Evolutionary conservation across 2,888 invertebrate species (phyloP), one percentile per base, ranked within the genome.

Genomic region (Halocaridina rubra): DNA sequence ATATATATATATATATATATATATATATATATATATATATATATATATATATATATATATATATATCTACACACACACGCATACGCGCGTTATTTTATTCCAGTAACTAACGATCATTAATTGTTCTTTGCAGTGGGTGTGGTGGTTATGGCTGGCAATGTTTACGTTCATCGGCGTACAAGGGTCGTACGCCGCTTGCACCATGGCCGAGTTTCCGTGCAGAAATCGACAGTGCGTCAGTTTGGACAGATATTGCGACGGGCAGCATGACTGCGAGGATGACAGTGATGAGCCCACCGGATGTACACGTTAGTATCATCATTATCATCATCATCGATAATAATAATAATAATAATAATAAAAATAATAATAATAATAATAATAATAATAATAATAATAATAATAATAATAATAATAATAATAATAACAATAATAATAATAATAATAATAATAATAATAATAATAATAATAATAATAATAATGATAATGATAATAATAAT

Each of bases 161-260:
- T 76, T 67, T 53, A 69, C 74, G 69, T 57, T 67, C 27, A 32
- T 81, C 75, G 81, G 81, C 53, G 81, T 76, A 76, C 19, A 57
- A 32, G 81, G 32, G 46, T 32, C 32, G 30, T 30, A 57, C 64
- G 81, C 33, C 19, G 76, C 85, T 71, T 87, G 87, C 80, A 85
- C 81, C 61, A 67, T 87, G 81, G 81, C 87, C 2, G 81, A 87
- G 80, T 87, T 81, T 72, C 80, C 87, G 32, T 87, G 87, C 59
- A 39, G 85, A 13, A 87, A 84, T 71, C 72, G 81, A 61, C 85
- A 85, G 75, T 87, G 87, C 57, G 79, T 86, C 69, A 75, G 81
- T 32, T 79, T 81, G 39, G 86, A 86, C 82, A 30, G 59, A 13
- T 86, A 82, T 82, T 81, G 86, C 59, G 81, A 86, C 69, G 85